Evolutionary conservation across 1,140 invertebrate species (phyloP), one percentile per base, ranked within the genome.

Genomic region (Calliopsis andreniformis): DNA sequence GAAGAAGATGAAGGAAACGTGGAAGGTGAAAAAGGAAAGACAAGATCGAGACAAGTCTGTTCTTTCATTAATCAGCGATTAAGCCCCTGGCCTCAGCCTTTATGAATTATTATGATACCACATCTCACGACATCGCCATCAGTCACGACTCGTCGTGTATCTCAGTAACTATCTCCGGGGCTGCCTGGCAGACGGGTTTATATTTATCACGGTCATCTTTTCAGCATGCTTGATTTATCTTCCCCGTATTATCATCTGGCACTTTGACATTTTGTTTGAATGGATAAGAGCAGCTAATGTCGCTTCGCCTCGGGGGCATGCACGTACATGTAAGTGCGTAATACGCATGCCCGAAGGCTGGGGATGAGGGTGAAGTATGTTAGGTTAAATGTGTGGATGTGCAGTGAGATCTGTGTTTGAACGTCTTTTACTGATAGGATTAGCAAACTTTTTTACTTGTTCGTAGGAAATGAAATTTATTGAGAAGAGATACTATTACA

Each of bases 181-280:
- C 85, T 83, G 85, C 85, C 85, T 86, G 79, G 81, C 84, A 87
- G 86, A 89, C 88, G 88, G 89, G 89, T 90, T 91, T 90, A 90
- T 90, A 92, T 91, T 91, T 91, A 92, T 91, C 90, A 91, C 88
- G 89, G 90, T 91, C 90, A 92, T 91, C 91, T 91, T 92, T 92
- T 92, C 90, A 91, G 84, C 90, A 89, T 82, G 86, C 88, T 89
- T 91, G 91, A 92, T 91, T 92, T 91, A 92, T 92, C 89, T 90
- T 80, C 80, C 72, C 85, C 79, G 86, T 85, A 91, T 91, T 91
- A 91, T 91, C 89, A 90, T 87, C 86, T 91, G 90, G 87, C 90
- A 91, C 88, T 91, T 91, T 91, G 90, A 92, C 90, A 91, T 91
- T 91, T 91, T 88, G 89, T 91, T 90, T 89, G 86, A 89, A 89